A percentile compares a stretch with the other conserved stretches of the same genome.
Evolutionary conservation across 1,140 invertebrate genomes (phyloP).

Genomic region (Temnothorax curvispinosus): DNA sequence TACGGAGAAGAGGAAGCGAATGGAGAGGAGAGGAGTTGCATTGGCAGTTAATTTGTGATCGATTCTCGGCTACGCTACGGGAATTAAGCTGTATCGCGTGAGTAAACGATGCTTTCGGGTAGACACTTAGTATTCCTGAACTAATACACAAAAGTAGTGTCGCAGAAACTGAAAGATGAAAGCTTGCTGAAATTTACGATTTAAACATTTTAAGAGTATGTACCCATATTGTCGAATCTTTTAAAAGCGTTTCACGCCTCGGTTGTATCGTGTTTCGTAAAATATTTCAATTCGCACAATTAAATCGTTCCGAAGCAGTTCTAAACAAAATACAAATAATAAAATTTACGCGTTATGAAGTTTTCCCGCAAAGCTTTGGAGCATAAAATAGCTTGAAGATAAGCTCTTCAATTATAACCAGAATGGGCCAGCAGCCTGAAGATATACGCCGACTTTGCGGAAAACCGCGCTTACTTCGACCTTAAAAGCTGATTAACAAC

Average conservation of each 20-base stretch:
- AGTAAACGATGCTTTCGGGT: slow-evolving; percentile 1
- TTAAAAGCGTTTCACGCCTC: neutral
- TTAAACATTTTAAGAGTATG: neutral
- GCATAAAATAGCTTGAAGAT: neutral
- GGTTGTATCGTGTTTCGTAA: neutral
- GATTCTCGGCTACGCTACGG: neutral
- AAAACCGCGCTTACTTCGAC: neutral
- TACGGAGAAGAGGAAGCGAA: neutral
- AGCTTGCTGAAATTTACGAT: neutral
- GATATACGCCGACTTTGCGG: neutral
- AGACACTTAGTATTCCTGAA: neutral
- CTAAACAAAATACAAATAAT: neutral
- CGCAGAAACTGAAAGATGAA: neutral
- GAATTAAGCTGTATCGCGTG: slow-evolving; percentile 25
- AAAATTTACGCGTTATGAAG: neutral
- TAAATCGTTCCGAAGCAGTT: neutral
- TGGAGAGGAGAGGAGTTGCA: neutral
- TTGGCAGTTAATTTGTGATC: slow-evolving; percentile 48
- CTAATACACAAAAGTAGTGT: neutral
- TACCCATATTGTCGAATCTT: neutral
- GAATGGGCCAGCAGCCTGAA: neutral
- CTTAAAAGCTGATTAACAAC: slow-evolving; percentile 32
- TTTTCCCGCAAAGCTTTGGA: neutral
- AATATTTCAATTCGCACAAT: neutral
- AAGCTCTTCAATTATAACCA: slow-evolving; percentile 6